Conservation (phyloP, 2,888 invertebrate genomes). For the Hirtodrosophila histrioides region DNA sequence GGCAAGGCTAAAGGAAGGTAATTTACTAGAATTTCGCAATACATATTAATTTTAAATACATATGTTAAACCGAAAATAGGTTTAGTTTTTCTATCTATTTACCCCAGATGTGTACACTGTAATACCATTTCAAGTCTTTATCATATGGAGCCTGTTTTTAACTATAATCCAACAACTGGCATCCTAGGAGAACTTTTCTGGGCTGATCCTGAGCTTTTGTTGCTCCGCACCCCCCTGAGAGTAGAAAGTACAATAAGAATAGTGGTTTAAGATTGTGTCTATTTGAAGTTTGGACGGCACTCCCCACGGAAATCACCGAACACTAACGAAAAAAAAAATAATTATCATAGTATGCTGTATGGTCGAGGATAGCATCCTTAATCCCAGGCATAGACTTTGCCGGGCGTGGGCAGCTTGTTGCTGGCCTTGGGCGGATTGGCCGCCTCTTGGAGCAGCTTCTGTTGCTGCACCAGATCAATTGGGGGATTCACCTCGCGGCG, state of each 20-base stretch:
- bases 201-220: not conserved
- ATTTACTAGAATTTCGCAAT: too few species aligned
- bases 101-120: too few species aligned
- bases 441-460: conserved; percentile 55
- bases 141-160: too few species aligned
- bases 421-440: conserved; percentile 66
- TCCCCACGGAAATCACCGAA: not conserved
- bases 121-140: too few species aligned
- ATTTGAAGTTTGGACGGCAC: conserved; percentile 27
- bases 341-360: not conserved
- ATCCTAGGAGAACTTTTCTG: too few species aligned
- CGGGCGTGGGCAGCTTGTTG: conserved; percentile 86
- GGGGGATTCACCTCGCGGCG: conserved; percentile 88
- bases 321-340: conserved; percentile 22
- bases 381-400: conserved; percentile 86
- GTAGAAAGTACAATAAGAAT: conserved; percentile 15
- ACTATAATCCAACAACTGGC: too few species aligned
- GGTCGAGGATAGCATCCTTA: conserved; percentile 12
- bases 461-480: conserved; percentile 75
- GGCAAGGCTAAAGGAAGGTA: too few species aligned
- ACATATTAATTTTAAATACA: too few species aligned
- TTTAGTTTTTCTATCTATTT: too few species aligned
- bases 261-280: conserved; percentile 36
- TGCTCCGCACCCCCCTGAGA: not conserved
- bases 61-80: too few species aligned